Evolutionary conservation across 2,113 vertebrate species (phyloP), one percentile per base, ranked within the genome.

Genomic region (Gila orcuttii): DNA sequence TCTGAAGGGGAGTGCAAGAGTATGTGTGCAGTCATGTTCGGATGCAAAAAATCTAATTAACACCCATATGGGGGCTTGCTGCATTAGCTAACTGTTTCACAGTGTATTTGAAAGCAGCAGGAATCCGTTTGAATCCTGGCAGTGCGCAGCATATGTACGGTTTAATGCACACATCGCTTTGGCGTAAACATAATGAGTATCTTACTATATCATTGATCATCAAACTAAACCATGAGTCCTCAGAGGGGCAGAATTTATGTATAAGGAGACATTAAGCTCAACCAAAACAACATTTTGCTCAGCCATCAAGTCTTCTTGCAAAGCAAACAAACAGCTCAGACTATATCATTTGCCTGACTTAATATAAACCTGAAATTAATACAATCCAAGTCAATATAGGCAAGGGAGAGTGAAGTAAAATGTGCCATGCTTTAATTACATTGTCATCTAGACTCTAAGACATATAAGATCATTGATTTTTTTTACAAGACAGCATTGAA

Each of bases 31-130:
- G 42, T 66, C 33, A 23, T 47, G 78, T 31, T 31, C 15, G 21
- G 39, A 74, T 33, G 57, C 33, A 79, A 81, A 39, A 73, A 82
- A 82, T 55, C 28, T 39, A 82, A 82, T 86, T 76, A 86, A 82
- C 79, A 76, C 68, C 85, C 76, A 79, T 55, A 69, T 76, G 79
- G 79, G 68, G 60, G 69, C 69, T 55, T 64, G n/a, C 36, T 50
- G 69, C 31, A 79, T 85, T 83, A 73, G 81, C 81, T 73, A 39
- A 71, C 62, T 69, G 62, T 79, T 68, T 79, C 74, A 33, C 60
- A 78, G 83, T 39, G 21, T n/a, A 47, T 55, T 4, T 31, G 23
- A 52, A 79, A 64, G 36, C 60, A 47, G 60, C 75, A 36, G 60
- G 75, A 23, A 78, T 59, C 75, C 17, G 19, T 85, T 36, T 79